Conservation (phyloP, 2,888 invertebrate genomes). For the Drosophila hamatofila region DNA sequence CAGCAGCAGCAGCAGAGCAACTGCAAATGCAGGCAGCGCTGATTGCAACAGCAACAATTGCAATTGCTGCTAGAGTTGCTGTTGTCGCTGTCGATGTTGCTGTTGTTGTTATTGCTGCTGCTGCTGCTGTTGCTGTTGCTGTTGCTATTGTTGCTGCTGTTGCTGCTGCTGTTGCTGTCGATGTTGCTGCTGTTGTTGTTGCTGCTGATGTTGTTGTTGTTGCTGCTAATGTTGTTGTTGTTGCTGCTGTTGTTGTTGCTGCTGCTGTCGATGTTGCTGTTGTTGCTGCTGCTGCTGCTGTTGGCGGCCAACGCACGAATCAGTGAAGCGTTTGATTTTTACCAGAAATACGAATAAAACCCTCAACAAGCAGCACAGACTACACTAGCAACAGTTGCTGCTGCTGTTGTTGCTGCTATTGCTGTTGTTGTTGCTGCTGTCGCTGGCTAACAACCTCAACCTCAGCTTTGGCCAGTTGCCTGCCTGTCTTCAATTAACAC, state of each 20-base stretch:
- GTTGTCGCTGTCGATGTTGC: background rate
- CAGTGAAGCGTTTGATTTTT: constrained; percentile 73
- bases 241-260: constrained; percentile 13
- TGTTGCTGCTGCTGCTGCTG: constrained; percentile 4
- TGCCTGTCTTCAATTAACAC: constrained; percentile 81
- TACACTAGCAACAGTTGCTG: constrained; percentile 25
- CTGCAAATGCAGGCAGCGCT: background rate
- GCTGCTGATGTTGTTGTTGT: constrained; percentile 6
- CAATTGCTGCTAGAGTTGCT: constrained; percentile 18
- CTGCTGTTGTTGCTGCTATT: constrained; percentile 4
- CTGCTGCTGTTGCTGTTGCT: background rate
- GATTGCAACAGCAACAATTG: constrained; percentile 33
- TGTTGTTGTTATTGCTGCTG: background rate
- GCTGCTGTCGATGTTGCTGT: background rate
- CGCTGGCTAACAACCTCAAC: constrained; percentile 58
- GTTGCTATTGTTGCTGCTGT: background rate
- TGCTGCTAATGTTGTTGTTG: constrained; percentile 15
- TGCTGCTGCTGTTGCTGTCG: constrained; percentile 1
- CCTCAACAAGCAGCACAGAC: constrained; percentile 28
- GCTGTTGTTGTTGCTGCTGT: constrained; percentile 7
- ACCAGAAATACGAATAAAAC: constrained; percentile 56
- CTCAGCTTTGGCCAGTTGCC: constrained; percentile 69
- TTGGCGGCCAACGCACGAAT: constrained; percentile 55
- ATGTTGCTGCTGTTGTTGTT: background rate
- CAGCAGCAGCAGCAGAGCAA: constrained; percentile 3